phyloP scores from a whole-genome alignment of 2,113 vertebrate genomes.

The Epinephelus moara region DNA sequence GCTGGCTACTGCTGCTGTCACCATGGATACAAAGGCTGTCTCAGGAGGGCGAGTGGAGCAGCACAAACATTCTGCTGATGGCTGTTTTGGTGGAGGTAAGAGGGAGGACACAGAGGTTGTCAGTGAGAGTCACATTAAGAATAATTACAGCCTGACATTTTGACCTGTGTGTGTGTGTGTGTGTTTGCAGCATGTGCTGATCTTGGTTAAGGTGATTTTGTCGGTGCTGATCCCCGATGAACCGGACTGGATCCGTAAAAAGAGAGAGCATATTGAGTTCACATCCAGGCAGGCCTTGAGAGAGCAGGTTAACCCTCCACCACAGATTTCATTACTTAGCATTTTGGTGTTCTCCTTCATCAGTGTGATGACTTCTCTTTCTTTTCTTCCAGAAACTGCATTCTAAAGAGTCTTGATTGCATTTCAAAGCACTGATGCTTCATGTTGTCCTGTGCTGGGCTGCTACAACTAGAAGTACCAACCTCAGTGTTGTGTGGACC shows the following conservation, averaged over 20 bases:
- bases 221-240: constrained; percentile 85
- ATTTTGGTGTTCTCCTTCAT: neutral
- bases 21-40: constrained; percentile 73
- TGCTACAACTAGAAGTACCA: neutral
- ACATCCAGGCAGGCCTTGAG: constrained; percentile 82
- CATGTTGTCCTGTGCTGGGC: neutral
- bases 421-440: constrained; percentile 26
- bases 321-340: neutral
- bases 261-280: constrained; percentile 83
- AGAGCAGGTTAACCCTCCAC: constrained; percentile 73
- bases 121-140: neutral
- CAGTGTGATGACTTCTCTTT: neutral
- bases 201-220: constrained; percentile 82
- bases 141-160: neutral
- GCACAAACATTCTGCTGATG: constrained; percentile 70
- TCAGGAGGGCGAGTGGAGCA: constrained; percentile 72
- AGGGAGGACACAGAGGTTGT: neutral
- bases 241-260: constrained; percentile 83
- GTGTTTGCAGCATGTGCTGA: constrained; percentile 82
- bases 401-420: constrained; percentile 41
- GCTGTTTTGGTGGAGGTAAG: constrained; percentile 84
- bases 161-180: neutral
- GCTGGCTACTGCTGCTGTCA: constrained; percentile 86
- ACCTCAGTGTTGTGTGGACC: constrained; percentile 19
- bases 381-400: constrained; percentile 49